Base-by-base conservation (phyloP, 2,888 invertebrate species). In the Capitulum mitella region DNA sequence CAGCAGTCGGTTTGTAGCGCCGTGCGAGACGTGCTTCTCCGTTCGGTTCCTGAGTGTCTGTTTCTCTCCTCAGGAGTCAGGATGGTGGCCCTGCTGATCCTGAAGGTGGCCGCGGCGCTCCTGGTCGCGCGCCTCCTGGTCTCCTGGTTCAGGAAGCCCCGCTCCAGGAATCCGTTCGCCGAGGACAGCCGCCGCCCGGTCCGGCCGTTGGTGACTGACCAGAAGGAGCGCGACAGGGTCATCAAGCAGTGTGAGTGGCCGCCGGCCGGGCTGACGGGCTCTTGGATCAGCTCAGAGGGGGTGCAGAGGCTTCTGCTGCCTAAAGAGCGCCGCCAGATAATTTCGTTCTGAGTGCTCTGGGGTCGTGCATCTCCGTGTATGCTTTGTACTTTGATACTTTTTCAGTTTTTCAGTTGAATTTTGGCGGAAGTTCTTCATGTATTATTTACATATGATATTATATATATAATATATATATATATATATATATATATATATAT, bases 181-280 rank as follows among this genome's bases (percentile, higher is more conserved):
- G 76, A 77, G 43, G 77, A 78, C n/a, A 10, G n/a, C 8, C 58
- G 64, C 26, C 48, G 32, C 29, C 78, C 79, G 40, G n/a, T 79
- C 12, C 80, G 78, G 37, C 78, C 80, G 19, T 78, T 81, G 34
- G 79, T 78, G 19, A 78, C 37, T 0, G 81, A 80, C 77, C 82
- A 82, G 78, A 81, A 81, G 32, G 43, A 78, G 78, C 78, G 81
- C 76, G 81, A 82, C 79, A 75, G 64, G 19, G 81, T 81, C 46
- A 48, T 79, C 77, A 32, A 26, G 29, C 48, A 58, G n/a, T n/a
- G 51, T 43, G 19, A 37, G 32, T 26, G 29, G 14, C 40, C 0
- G 48, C 10, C 14, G 43, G 43, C 43, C 12, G 43, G 43, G 43
- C 43, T 43, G 43, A 12, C 43, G 43, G 12, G 43, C 43, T 12